Base-by-base conservation (phyloP, 2,888 invertebrate genomes). In the Andrena dorsata region DNA sequence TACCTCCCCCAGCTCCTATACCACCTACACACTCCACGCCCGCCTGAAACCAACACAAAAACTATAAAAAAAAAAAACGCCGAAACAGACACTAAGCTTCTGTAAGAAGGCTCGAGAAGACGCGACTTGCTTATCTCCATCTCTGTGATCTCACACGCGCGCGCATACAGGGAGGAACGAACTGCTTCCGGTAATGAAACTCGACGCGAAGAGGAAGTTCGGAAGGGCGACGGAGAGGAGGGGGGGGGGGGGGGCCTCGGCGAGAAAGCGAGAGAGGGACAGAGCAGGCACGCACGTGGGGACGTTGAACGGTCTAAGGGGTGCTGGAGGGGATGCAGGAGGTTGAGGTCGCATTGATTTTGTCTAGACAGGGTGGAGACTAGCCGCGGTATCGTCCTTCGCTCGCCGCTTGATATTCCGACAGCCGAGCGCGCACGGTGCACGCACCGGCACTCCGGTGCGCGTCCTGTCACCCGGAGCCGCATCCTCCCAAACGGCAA, bases 291-390 rank as follows among this genome's bases (percentile, higher is more conserved):
- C 82, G 78, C 83, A 86, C 84, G 83, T 86, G 88, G 85, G 76
- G 86, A 80, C 79, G 83, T 85, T 83, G 80, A 82, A 86, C 80
- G 85, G 77, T 85, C 83, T 81, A 86, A 84, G 84, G 80, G 89
- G 83, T 69, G 85, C 80, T 82, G 85, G 86, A 80, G 85, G 82
- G 89, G 83, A 78, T 82, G 75, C 69, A 85, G 88, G 90, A 88
- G 90, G 90, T 90, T 90, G 91, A 90, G 92, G 92, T 92, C 90
- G 91, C 93, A 93, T 93, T 92, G 93, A 93, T 93, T 93, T 93
- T 92, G 93, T 93, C 93, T 93, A 92, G 93, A 93, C 93, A 90
- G 92, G 92, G 92, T 91, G 91, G 91, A 92, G 92, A 92, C 92
- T 90, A 86, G 88, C 86, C 70, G 84, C 80, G 84, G 84, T 90